Evolutionary conservation across 2,888 invertebrate genomes (phyloP), one percentile per base, ranked within the genome.

Genomic region (Gari tellinella): DNA sequence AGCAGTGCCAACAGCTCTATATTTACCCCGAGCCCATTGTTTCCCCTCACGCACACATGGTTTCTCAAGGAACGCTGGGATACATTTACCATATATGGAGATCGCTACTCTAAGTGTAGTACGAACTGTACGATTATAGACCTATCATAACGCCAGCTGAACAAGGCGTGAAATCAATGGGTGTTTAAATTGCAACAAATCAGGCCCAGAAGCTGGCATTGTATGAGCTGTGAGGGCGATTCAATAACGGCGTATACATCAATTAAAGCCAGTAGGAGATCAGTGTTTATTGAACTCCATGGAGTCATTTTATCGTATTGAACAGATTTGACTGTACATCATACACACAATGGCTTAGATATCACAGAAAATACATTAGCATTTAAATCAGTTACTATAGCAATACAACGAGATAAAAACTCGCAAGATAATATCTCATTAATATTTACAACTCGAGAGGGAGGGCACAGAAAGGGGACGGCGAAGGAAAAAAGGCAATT

Each of bases 321-420:
- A 74, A 69, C 68, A 74, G 64, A 67, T 65, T 69, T 48, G 21
- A 46, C 65, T 41, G 61, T 65, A 69, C 69, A 69, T 65, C 61
- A 49, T 57, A 31, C 53, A 57, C 62, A 76, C 76, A 76, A 76
- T 76, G 72, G 56, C 63, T 64, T 67, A 76, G 72, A 70, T 76
- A 67, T 62, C 61, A 45, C 51, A 64, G 31, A 62, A 64, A 72
- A 72, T 75, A 75, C 74, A 79, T 79, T 79, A 79, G 79, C 79
- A 79, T 79, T 79, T 79, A 68, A 79, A 79, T 68, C 72, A 75
- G 79, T 75, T 55, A 68, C 79, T 74, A 79, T 74, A 74, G 79
- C 52, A 61, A 72, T 76, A 65, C 57, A 72, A 58, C 25, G 65
- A 62, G 55, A 74, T 65, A 62, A 41, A 41, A 61, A 62, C 51